phyloP scores from a whole-genome alignment of 1,140 invertebrate genomes.

The Grapholita molesta region DNA sequence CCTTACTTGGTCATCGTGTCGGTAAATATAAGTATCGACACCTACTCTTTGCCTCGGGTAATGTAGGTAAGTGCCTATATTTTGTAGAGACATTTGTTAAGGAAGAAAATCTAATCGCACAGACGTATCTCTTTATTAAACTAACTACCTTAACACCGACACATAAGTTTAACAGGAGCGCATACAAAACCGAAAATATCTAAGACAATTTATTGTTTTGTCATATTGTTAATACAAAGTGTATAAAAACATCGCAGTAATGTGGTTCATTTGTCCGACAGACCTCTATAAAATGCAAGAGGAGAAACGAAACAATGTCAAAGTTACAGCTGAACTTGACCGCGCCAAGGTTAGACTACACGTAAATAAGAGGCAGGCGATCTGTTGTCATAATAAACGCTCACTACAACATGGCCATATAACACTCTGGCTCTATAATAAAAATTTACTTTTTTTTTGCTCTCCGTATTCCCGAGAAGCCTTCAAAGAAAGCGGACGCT shows the following conservation, averaged over 20 bases:
- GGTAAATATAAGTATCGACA: background rate
- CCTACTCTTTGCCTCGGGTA: background rate
- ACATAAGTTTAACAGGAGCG: too few relatives aligned
- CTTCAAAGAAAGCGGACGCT: conserved; percentile 11
- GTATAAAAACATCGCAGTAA: conserved; percentile 20
- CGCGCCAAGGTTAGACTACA: conserved; percentile 33
- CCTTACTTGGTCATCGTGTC: background rate
- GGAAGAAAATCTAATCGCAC: too few relatives aligned
- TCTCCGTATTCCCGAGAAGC: conserved; percentile 1
- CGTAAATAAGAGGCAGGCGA: conserved; percentile 27
- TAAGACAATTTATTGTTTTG: background rate
- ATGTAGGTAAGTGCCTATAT: too few relatives aligned
- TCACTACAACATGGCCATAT: conserved; percentile 19
- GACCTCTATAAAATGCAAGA: conserved; percentile 19
- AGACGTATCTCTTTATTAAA: too few relatives aligned
- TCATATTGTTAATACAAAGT: background rate
- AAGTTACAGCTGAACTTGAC: conserved; percentile 39
- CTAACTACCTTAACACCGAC: too few relatives aligned
- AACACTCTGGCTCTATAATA: conserved; percentile 21
- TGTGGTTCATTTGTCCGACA: conserved; percentile 22
- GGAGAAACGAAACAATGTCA: conserved; percentile 35
- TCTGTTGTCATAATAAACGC: conserved; percentile 16
- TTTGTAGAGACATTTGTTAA: too few relatives aligned
- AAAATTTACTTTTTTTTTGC: conserved; percentile 15
- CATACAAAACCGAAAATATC: background rate